Base-by-base conservation (phyloP, 2,888 invertebrate species). In the Terebella lapidaria region DNA sequence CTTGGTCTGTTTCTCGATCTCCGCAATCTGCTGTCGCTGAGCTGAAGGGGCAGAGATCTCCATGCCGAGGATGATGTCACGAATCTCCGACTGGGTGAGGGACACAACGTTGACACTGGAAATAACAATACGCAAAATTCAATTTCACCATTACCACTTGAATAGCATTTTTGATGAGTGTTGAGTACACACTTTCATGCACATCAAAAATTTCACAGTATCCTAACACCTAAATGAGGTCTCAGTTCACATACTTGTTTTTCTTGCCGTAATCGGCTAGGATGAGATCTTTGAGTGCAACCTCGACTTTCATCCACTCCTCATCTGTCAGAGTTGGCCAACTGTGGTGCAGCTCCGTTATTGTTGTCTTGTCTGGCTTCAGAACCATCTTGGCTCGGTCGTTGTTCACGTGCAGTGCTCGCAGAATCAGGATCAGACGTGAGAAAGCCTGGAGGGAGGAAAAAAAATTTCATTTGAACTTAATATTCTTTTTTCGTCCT, bases 181-280 rank as follows among this genome's bases (percentile, higher is more conserved):
- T n/a, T n/a, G n/a, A n/a, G n/a, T n/a, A n/a, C n/a, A n/a, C n/a
- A n/a, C n/a, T n/a, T n/a, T n/a, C n/a, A n/a, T n/a, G n/a, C n/a
- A n/a, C n/a, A n/a, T n/a, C n/a, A n/a, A n/a, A n/a, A n/a, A n/a
- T n/a, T n/a, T n/a, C n/a, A n/a, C n/a, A n/a, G n/a, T n/a, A n/a
- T n/a, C n/a, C n/a, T n/a, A n/a, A n/a, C n/a, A n/a, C n/a, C n/a
- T n/a, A n/a, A n/a, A n/a, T n/a, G n/a, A n/a, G n/a, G n/a, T n/a
- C n/a, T n/a, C n/a, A 35, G 42, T 10, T 5, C 5, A 49, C 85
- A 84, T 71, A 89, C 89, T 96, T 99, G 84, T 99, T 99, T 85
- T 99, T 99, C 84, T 99, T 99, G 77, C 99, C 99, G 73, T 99
- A 99, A 83, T 99, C 99, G 52, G 97, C 97, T 58, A 99, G 83